Evolutionary conservation across 2,113 vertebrate genomes (phyloP), one percentile per base, ranked within the genome.

Genomic region (Garra rufa): DNA sequence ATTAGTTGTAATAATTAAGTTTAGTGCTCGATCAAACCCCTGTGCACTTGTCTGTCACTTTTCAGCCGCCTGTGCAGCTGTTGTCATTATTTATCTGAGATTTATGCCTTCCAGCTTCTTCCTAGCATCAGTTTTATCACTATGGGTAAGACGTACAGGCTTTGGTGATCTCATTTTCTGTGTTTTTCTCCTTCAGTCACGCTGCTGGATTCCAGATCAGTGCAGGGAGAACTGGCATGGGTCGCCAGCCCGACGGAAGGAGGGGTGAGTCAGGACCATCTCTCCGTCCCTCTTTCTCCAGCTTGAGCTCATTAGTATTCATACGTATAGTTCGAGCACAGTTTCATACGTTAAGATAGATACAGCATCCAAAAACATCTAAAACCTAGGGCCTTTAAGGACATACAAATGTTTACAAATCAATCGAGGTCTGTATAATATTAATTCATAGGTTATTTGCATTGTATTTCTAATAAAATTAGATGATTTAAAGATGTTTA

Each of bases 151-250:
- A 70, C n/a, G 41, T 59, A 44, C 13, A 48, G 13, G 41, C 21
- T 30, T 11, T 24, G 59, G 69, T n/a, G 34, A 44, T 92, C 81
- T 71, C 55, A 90, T 88, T 89, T 89, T 89, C 91, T 86, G 83
- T 83, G 30, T 82, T 30, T 26, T 73, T 80, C 73, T 81, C 81
- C 48, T 82, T 89, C 95, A 99, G 97, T 99, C 94, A 98, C 97
- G 87, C 94, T 99, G 90, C 89, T 99, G 96, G 98, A 99, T 94
- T 99, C 98, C 94, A 96, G 96, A 94, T 95, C 97, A 1, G 98
- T 98, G 65, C 97, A 98, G 92, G 97, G 97, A 88, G 98, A 99
- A 67, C 95, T 99, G 91, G 97, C 96, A 89, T 99, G 98, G 98
- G 97, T 98, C 92, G 97, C 98, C 6, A 98, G 96, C 86, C 98